Conservation (phyloP, 1,140 invertebrate genomes). For the Paraescarpia echinospica region DNA sequence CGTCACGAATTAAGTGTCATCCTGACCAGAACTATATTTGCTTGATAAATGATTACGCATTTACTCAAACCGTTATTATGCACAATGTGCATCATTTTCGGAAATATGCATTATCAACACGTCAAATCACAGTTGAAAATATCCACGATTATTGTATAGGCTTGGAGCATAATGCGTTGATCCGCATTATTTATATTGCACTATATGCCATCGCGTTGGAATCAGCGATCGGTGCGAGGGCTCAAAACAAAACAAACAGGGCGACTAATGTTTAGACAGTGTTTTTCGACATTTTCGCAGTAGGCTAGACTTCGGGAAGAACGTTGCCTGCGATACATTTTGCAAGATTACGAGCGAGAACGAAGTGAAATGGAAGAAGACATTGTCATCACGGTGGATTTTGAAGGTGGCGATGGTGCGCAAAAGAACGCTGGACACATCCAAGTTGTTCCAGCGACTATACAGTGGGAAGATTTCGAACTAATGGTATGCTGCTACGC, state of each 20-base stretch:
- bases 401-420: conserved; percentile 3
- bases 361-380: background rate
- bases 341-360: background rate
- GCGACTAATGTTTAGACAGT: background rate
- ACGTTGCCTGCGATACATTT: background rate
- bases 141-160: background rate
- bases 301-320: background rate
- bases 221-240: background rate
- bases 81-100: background rate
- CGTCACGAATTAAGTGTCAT: background rate
- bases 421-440: background rate
- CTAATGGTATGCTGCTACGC: conserved; percentile 3
- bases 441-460: background rate
- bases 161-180: background rate
- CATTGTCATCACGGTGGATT: background rate
- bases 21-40: background rate
- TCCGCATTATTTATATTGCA: background rate
- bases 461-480: conserved; percentile 5
- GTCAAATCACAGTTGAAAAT: background rate
- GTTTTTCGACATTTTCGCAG: background rate
- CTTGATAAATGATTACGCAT: background rate
- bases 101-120: background rate
- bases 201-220: background rate
- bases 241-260: background rate
- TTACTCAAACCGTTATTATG: background rate